Conservation (phyloP, 2,888 invertebrate species). For the Plagodis dolabraria region DNA sequence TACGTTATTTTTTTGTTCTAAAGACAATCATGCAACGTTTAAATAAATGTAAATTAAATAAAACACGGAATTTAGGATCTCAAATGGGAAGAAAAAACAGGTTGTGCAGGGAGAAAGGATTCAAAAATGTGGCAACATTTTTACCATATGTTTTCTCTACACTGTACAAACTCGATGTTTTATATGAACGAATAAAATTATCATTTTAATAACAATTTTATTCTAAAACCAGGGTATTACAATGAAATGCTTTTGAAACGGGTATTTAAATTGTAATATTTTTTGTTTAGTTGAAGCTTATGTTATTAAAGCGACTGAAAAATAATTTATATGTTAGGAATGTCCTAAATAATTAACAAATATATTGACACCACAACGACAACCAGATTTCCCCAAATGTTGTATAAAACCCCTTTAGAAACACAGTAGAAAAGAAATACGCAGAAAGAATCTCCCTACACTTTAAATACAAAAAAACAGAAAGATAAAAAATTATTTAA, state of each 20-base stretch:
- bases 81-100: conserved; percentile 50
- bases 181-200: conserved; percentile 30
- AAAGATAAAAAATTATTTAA: too few relatives aligned
- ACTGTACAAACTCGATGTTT: conserved; percentile 82
- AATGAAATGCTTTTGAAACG: conserved; percentile 74
- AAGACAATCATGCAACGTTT: conserved; percentile 25
- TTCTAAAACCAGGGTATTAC: conserved; percentile 55
- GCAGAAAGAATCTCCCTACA: conserved; percentile 2
- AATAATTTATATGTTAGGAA: conserved; percentile 23
- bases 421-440: conserved; percentile 11
- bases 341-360: conserved; percentile 29
- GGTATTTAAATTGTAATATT: conserved; percentile 22
- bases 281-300: conserved; percentile 25
- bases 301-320: conserved; percentile 25
- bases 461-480: background rate
- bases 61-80: conserved; percentile 36
- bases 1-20: background rate
- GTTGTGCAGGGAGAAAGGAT: conserved; percentile 61
- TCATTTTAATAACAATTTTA: conserved; percentile 36
- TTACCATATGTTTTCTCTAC: conserved; percentile 57
- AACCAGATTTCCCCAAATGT: conserved; percentile 15
- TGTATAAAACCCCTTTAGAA: background rate
- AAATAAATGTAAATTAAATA: conserved; percentile 14
- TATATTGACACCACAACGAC: conserved; percentile 29
- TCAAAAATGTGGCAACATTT: conserved; percentile 75